Percentiles rank a stretch among this genome's conserved stretches.
Conservation (phyloP, 2,888 invertebrate species). For the Elegia similella region DNA sequence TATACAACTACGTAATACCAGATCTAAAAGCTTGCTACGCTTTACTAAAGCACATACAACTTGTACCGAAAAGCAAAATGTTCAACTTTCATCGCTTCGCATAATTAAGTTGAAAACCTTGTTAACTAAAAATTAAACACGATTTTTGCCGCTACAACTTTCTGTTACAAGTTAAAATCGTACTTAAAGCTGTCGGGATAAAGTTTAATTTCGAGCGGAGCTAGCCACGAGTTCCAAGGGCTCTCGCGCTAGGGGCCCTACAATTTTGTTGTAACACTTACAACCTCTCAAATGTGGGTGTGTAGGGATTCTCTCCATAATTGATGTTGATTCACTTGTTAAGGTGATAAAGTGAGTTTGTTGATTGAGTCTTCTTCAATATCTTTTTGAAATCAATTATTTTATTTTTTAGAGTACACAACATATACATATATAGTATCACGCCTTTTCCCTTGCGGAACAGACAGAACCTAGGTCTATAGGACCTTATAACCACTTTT, state of each 20-base stretch:
- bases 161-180: not conserved
- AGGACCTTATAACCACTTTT: too few species aligned
- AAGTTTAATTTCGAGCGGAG: not conserved
- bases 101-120: not conserved
- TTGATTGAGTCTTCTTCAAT: not conserved
- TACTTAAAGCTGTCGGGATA: not conserved
- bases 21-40: too few species aligned
- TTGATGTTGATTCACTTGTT: not conserved
- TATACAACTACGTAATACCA: too few species aligned
- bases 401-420: too few species aligned
- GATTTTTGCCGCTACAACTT: not conserved
- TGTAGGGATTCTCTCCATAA: constrained; percentile 2
- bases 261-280: constrained; percentile 1
- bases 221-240: not conserved
- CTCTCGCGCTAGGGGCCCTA: not conserved
- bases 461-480: too few species aligned
- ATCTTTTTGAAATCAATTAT: too few species aligned
- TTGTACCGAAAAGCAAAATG: not conserved
- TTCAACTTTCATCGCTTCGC: not conserved
- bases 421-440: too few species aligned
- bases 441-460: too few species aligned
- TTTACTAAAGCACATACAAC: not conserved
- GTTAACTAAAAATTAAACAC: not conserved
- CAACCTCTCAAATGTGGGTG: not conserved
- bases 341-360: not conserved